Percentiles rank a stretch among this genome's conserved stretches.
Conservation (phyloP, 2,888 invertebrate species). For the Pristionchus fissidentatus region DNA sequence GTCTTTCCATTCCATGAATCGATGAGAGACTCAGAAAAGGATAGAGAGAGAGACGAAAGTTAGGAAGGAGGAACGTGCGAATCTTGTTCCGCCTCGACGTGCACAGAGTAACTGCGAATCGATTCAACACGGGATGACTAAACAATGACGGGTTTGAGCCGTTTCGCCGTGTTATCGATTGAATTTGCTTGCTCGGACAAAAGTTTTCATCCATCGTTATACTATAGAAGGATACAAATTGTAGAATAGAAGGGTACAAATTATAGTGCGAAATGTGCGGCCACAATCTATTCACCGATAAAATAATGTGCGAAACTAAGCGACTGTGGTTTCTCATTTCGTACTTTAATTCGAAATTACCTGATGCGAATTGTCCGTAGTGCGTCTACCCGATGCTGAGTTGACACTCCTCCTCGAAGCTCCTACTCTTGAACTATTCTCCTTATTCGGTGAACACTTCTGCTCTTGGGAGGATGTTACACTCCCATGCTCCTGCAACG, state of each 20-base stretch:
- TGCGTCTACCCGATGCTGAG: slow-evolving; percentile 29
- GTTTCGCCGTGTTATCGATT: too few species aligned
- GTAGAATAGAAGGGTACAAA: not conserved
- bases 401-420: slow-evolving; percentile 21
- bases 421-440: slow-evolving; percentile 31
- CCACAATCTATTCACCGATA: too few species aligned
- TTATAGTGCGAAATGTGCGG: too few species aligned
- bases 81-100: not conserved
- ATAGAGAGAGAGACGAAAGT: not conserved
- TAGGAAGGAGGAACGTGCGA: not conserved
- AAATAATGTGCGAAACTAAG: not conserved
- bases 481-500: slow-evolving; percentile 36
- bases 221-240: too few species aligned
- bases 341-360: not conserved
- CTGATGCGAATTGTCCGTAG: slow-evolving; percentile 34
- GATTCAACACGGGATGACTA: too few species aligned
- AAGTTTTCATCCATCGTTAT: too few species aligned
- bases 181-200: too few species aligned
- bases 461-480: slow-evolving; percentile 44
- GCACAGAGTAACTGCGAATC: too few species aligned
- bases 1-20: slow-evolving; percentile 29
- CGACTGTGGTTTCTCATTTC: not conserved
- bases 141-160: too few species aligned
- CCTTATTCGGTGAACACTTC: slow-evolving; percentile 37
- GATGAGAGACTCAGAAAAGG: not conserved